Percentiles rank a stretch among this genome's conserved stretches.
phyloP scores from a whole-genome alignment of 2,113 vertebrate genomes.

The Neolamprologus cancellatus region DNA sequence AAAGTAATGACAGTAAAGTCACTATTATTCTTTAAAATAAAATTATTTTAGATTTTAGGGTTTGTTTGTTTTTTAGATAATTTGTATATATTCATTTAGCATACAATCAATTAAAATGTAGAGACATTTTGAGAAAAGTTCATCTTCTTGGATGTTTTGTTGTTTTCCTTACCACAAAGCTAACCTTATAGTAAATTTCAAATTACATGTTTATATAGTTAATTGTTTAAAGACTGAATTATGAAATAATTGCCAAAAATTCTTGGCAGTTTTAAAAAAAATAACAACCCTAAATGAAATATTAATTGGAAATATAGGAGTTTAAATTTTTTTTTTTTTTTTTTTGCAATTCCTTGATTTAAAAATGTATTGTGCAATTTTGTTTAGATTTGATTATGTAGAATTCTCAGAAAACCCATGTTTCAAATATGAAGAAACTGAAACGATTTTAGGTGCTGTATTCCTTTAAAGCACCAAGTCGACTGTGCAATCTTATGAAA shows the following conservation, averaged over 20 bases:
- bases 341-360: background rate
- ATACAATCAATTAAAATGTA: background rate
- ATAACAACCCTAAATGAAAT: background rate
- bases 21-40: background rate
- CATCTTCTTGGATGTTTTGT: background rate
- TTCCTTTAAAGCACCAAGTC: background rate
- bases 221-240: background rate
- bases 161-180: background rate
- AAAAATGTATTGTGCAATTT: background rate
- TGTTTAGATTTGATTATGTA: background rate
- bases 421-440: fast-evolving
- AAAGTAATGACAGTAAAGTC: background rate
- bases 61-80: fast-evolving
- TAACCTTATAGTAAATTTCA: background rate
- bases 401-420: fast-evolving
- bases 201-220: background rate
- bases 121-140: background rate
- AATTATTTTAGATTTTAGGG: background rate
- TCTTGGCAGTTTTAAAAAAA: background rate
- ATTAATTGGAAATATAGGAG: background rate
- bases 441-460: background rate
- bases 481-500: background rate
- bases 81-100: background rate
- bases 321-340: fast-evolving
- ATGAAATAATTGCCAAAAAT: background rate